A percentile compares a stretch with the other conserved stretches of the same genome.
phyloP scores from a whole-genome alignment of 37 sponge, comb jelly and placozoan genomes.

The Beroe forskalii region DNA sequence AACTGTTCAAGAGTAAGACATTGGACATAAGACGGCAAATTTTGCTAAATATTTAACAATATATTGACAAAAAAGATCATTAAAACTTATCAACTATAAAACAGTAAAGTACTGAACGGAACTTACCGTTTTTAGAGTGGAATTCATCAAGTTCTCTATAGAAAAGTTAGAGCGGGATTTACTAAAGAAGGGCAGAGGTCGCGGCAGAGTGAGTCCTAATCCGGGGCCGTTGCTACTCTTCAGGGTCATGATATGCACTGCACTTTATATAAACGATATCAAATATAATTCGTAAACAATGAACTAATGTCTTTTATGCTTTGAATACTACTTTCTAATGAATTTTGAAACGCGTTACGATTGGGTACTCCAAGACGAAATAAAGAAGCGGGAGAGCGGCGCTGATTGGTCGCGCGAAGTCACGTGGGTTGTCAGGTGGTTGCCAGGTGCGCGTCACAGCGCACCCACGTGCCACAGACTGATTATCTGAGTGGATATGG shows the following conservation, averaged over 20 bases:
- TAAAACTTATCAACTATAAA: no score
- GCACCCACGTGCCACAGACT: neutral
- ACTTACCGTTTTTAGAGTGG: slow-evolving; percentile 34
- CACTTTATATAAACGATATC: neutral
- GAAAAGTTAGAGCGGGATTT: slow-evolving; percentile 44
- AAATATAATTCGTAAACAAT: slow-evolving; percentile 38
- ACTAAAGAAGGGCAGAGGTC: slow-evolving; percentile 13
- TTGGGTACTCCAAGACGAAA: slow-evolving; percentile 40
- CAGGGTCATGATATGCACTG: slow-evolving; percentile 38
- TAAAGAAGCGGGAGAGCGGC: slow-evolving; percentile 1
- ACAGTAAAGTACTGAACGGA: no score
- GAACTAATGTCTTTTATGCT: slow-evolving; percentile 50
- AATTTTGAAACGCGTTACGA: slow-evolving; percentile 66
- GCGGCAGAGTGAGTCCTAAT: neutral
- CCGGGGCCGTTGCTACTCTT: slow-evolving; percentile 22
- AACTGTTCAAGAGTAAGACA: no score
- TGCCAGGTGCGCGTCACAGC: neutral
- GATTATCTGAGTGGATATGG: slow-evolving; percentile 8
- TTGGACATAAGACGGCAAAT: no score
- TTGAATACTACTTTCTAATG: slow-evolving; percentile 63
- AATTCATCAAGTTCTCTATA: slow-evolving; percentile 31
- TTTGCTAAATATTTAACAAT: no score
- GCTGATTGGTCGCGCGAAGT: slow-evolving; percentile 50
- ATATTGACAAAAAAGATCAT: no score
- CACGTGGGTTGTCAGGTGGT: neutral